Evolutionary conservation across 1,140 invertebrate species (phyloP), one percentile per base, ranked within the genome.

Genomic region (Tribolium madens): DNA sequence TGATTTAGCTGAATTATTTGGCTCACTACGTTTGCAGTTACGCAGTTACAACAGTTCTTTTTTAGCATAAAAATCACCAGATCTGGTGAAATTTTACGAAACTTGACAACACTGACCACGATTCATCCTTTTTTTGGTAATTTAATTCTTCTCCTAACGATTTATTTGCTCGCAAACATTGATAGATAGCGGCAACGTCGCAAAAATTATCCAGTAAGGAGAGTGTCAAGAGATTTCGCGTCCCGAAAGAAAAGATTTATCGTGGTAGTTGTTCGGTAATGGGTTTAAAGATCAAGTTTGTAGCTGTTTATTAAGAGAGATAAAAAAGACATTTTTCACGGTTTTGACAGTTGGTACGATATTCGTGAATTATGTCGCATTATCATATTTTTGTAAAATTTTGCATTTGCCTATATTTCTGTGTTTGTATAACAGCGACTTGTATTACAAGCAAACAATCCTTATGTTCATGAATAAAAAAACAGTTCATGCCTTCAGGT

Each of bases 271-370:
- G 57, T 64, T 64, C 57, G 3, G 57, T 64, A 64, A 64, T 64
- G 57, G 57, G 18, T 33, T 13, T 64, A 64, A 64, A 64, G 57
- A 64, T 64, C 21, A 64, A 73, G n/a, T 73, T 52, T 53, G 47
- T 73, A 53, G 47, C 71, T 73, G 71, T 73, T 73, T 73, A 73
- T 73, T 52, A 73, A 53, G 71, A 53, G 71, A 73, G 71, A 73
- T 73, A 73, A 73, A 73, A 73, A 53, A 36, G 5, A 6, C 47
- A 73, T 73, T 52, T 73, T 73, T 73, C 71, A 73, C 26, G 12
- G 7, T 64, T 64, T 64, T 64, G 57, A 64, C 57, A 33, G 5
- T 60, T 12, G 10, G 1, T 26, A 5, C 2, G 21, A n/a, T n/a
- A n/a, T n/a, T n/a, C n/a, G n/a, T n/a, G n/a, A n/a, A n/a, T n/a